Conservation (phyloP, 2,888 invertebrate genomes). For the Sinodicranocentrus sp. region DNA sequence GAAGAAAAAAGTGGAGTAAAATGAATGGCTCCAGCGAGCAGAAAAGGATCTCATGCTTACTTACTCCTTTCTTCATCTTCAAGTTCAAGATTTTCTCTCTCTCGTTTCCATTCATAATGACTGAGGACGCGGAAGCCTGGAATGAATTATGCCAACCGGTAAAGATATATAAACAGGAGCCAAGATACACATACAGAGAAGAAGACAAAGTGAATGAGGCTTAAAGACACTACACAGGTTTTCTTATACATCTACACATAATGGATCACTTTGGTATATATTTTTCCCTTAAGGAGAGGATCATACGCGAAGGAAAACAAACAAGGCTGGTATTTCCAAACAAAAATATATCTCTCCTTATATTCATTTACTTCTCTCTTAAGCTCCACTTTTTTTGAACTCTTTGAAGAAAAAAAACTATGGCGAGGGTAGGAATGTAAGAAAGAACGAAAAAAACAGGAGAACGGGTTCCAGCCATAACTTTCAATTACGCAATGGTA, state of each 20-base stretch:
- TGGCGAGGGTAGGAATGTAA: slow-evolving; percentile 3
- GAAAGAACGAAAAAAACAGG: slow-evolving; percentile 33
- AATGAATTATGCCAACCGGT: slow-evolving; percentile 21
- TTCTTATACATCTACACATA: slow-evolving; percentile 20
- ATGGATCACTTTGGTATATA: slow-evolving; percentile 29
- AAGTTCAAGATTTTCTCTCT: slow-evolving; percentile 29
- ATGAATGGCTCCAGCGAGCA: slow-evolving; percentile 29
- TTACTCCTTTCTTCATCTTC: background rate
- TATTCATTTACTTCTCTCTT: background rate
- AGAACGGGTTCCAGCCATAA: slow-evolving; percentile 63
- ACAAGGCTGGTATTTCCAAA: slow-evolving; percentile 14
- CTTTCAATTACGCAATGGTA: slow-evolving; percentile 72
- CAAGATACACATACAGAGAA: slow-evolving; percentile 8
- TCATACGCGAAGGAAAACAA: slow-evolving; percentile 30
- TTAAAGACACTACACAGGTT: no score
- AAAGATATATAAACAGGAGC: slow-evolving; percentile 20
- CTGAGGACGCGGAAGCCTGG: slow-evolving; percentile 24
- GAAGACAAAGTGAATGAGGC: no score
- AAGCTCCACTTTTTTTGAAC: slow-evolving; percentile 17
- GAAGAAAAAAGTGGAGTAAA: slow-evolving; percentile 16
- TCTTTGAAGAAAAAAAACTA: slow-evolving; percentile 23
- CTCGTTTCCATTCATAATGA: slow-evolving; percentile 42
- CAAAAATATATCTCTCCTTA: background rate
- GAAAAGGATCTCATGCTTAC: slow-evolving; percentile 9
- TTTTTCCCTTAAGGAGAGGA: slow-evolving; percentile 9